These are phyloP conservation scores for Odontomachus brunneus DNA, from an alignment of 1,140 invertebrate species.

Conservation along the genomic window DNA sequence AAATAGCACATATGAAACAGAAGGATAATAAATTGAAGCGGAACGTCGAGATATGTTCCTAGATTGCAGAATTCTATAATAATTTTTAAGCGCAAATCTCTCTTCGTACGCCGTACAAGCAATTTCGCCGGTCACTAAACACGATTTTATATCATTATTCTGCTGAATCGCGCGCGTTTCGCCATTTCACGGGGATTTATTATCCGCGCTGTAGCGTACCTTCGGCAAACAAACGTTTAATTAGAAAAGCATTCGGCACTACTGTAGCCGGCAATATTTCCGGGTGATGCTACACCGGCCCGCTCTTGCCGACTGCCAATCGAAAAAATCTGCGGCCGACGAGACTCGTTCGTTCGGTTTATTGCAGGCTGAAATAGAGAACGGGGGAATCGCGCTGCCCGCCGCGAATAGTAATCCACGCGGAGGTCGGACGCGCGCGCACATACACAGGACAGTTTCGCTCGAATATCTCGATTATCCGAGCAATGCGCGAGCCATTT, in stretches of 20 bases:
- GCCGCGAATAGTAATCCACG: slow-evolving; percentile 35
- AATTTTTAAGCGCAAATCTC: too few relatives aligned
- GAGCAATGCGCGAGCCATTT: slow-evolving; percentile 52
- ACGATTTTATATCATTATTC: too few relatives aligned
- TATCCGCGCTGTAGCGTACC: background rate
- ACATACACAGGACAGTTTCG: background rate
- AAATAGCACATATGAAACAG: too few relatives aligned
- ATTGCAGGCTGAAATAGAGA: slow-evolving; percentile 41
- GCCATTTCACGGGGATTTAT: background rate
- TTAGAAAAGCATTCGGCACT: background rate
- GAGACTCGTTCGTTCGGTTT: slow-evolving; percentile 45
- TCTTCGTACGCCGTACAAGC: too few relatives aligned
- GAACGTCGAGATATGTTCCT: too few relatives aligned
- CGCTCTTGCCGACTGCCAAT: slow-evolving; percentile 9
- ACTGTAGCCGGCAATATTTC: slow-evolving; percentile 24
- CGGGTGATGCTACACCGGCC: slow-evolving; percentile 11
- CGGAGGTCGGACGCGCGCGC: background rate
- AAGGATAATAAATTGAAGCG: too few relatives aligned
- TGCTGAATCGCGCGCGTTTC: background rate
- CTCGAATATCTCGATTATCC: slow-evolving; percentile 44
- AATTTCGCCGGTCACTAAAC: too few relatives aligned
- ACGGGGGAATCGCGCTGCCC: slow-evolving; percentile 13
- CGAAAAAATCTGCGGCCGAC: slow-evolving; percentile 30
- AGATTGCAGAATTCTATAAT: too few relatives aligned
- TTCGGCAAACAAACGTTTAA: background rate